phyloP scores from a whole-genome alignment of 2,113 vertebrate genomes.

The Cheirogaleus medius region DNA sequence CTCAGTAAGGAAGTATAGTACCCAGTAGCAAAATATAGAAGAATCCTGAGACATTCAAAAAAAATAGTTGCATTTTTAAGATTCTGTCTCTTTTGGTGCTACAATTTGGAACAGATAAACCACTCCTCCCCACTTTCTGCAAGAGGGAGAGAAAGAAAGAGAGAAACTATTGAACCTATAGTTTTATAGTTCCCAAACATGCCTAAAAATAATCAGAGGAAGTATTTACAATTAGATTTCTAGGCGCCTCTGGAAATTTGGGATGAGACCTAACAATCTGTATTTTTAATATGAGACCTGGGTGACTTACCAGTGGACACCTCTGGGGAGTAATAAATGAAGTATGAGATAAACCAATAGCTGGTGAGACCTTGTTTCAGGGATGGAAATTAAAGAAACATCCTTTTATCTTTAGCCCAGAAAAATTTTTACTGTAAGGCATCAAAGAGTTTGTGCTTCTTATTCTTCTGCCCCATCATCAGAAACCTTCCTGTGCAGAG shows the following conservation, averaged over 20 bases:
- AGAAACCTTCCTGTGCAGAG: not conserved
- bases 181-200: not conserved
- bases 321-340: not conserved
- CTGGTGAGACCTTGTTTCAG: not conserved
- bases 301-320: not conserved
- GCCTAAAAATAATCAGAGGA: not conserved
- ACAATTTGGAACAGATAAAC: not conserved
- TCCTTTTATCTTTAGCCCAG: not conserved
- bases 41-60: not conserved
- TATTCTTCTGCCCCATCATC: not conserved
- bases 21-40: not conserved
- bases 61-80: not conserved
- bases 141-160: not conserved
- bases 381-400: not conserved
- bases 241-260: not conserved
- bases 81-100: not conserved
- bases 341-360: not conserved
- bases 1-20: not conserved
- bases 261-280: not conserved
- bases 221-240: not conserved
- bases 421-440: not conserved
- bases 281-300: not conserved
- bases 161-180: not conserved
- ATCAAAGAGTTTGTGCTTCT: not conserved
- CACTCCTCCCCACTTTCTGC: not conserved